These are phyloP conservation scores for Drosophila paulistorum DNA, from an alignment of 1,140 invertebrate genomes.

Conservation along the genomic window DNA sequence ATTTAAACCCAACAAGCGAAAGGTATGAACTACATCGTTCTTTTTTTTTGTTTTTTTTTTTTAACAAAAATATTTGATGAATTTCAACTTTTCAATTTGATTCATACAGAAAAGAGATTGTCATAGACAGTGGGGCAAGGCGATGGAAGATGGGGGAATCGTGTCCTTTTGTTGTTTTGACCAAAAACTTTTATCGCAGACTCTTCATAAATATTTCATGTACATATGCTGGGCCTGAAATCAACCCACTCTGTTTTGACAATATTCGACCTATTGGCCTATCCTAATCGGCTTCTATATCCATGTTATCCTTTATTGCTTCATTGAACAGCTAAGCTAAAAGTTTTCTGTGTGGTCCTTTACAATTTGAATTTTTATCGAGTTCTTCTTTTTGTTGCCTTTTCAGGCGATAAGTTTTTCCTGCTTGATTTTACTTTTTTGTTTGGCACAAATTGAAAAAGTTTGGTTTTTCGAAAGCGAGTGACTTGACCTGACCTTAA, in stretches of 20 bases:
- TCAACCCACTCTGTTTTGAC: too few relatives aligned
- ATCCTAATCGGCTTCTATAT: constrained; percentile 3
- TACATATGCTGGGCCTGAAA: constrained; percentile 35
- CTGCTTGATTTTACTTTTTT: constrained; percentile 5
- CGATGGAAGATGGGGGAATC: neutral
- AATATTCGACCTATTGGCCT: constrained; percentile 4
- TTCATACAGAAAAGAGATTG: too few relatives aligned
- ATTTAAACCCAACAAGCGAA: constrained; percentile 47
- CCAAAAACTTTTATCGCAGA: constrained; percentile 40
- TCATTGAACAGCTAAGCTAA: constrained; percentile 37
- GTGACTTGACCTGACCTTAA: constrained; percentile 18
- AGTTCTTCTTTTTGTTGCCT: neutral
- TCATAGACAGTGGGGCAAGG: too few relatives aligned
- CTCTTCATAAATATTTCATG: constrained; percentile 54
- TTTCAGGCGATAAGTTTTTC: neutral
- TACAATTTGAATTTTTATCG: constrained; percentile 15
- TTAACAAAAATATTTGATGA: constrained; percentile 12
- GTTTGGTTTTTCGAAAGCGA: neutral
- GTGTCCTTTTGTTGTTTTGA: constrained; percentile 33
- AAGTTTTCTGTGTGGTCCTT: constrained; percentile 8
- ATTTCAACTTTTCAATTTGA: constrained; percentile 23
- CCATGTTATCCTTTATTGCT: constrained; percentile 36
- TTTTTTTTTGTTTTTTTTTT: too few relatives aligned
- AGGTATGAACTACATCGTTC: neutral
- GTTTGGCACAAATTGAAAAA: constrained; percentile 22